phyloP scores from a whole-genome alignment of 2,888 invertebrate genomes.

The Platypus cylindrus region DNA sequence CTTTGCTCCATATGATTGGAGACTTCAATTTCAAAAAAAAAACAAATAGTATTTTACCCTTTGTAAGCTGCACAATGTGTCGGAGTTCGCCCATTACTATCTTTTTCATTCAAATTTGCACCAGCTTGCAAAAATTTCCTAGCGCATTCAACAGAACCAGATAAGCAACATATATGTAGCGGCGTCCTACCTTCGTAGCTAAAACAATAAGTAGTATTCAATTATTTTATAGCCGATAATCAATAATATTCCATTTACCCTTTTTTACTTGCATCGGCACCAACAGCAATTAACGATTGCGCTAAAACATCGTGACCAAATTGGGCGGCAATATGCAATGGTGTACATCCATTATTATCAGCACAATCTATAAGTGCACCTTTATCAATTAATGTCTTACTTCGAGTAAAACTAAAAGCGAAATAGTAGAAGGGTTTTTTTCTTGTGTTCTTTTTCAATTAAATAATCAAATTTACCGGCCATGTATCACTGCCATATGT shows the following conservation, averaged over 20 bases:
- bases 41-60: conserved; percentile 28
- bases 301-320: conserved; percentile 45
- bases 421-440: neutral
- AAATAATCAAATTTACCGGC: conserved; percentile 28
- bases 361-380: conserved; percentile 42
- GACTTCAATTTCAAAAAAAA: neutral
- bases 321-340: conserved; percentile 51
- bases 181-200: conserved; percentile 44
- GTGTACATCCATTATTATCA: conserved; percentile 47
- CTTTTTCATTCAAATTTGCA: conserved; percentile 42
- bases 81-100: conserved; percentile 46
- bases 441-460: neutral
- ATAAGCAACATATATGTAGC: conserved; percentile 48
- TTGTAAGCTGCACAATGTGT: conserved; percentile 50
- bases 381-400: conserved; percentile 46
- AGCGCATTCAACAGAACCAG: conserved; percentile 49
- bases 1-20: too few relatives aligned
- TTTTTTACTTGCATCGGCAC: conserved; percentile 38
- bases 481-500: conserved; percentile 54
- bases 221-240: conserved; percentile 3
- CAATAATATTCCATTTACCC: conserved; percentile 25
- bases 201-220: conserved; percentile 6
- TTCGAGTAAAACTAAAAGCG: conserved; percentile 38
- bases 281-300: conserved; percentile 38
- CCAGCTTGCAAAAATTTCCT: conserved; percentile 40